Base-by-base conservation (phyloP, 2,797 vertebrate species). In the Apogon talboti region DNA sequence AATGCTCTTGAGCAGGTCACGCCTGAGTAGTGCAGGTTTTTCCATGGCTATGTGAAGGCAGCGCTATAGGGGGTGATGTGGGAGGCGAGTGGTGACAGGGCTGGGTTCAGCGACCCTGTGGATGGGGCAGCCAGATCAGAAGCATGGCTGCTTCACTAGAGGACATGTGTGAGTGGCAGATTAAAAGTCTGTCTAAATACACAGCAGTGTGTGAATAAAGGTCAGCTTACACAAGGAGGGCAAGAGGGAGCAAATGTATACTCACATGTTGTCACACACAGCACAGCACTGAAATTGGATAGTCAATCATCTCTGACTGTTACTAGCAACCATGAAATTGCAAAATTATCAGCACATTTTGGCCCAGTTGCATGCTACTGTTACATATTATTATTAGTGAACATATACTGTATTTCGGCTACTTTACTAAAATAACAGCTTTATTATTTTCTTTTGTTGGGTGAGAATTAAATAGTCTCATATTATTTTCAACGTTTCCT, bases 41-140 rank as follows among this genome's bases (percentile, higher is more conserved):
- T 93, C 90, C 91, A 92, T 87, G 79, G 79, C 58, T 54, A 79
- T 87, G 78, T 83, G 81, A 87, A 87, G 69, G 72, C 77, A 71
- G 72, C 47, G 16, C 74, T 74, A 84, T 70, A 63, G 80, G 83
- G 81, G 49, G 69, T 65, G 78, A 76, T 81, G 90, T 92, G 93
- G 81, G 69, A 47, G 81, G 84, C 37, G 92, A 95, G 93, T 94
- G 94, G 72, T 94, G 94, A 94, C 93, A 94, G 66, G 73, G 61
- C 78, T 18, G 76, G 87, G 90, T 79, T 81, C 42, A 84, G 78
- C 55, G 69, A 56, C 71, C 77, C 88, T 66, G 78, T 61, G 64
- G 72, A 74, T 85, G 85, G 78, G 79, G 71, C 74, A 78, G 82
- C 73, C 75, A 84, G 90, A 92, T 92, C 92, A 91, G 85, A 91